These are phyloP conservation scores for Pangasius sanitwongsei DNA, from an alignment of 2,797 vertebrate species.

Conservation along the genomic window DNA sequence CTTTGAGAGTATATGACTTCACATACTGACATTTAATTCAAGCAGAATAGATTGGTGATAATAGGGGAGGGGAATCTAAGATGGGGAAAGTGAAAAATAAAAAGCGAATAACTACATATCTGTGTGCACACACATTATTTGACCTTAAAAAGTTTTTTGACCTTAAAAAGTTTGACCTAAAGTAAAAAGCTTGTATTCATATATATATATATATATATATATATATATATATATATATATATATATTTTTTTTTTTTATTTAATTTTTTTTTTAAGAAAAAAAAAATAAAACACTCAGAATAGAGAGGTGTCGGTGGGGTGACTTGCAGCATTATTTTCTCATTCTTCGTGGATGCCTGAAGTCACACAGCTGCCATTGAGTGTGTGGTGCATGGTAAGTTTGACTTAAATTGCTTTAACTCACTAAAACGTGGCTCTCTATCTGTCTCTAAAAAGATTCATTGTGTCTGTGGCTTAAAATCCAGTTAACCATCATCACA, in stretches of 20 bases:
- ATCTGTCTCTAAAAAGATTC: conserved; percentile 72
- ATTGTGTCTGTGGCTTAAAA: conserved; percentile 76
- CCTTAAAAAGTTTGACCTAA: neutral
- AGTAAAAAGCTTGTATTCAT: neutral
- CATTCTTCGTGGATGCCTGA: neutral
- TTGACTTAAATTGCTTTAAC: conserved; percentile 57
- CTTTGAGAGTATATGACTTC: neutral
- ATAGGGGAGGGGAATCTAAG: neutral
- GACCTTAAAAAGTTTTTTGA: neutral
- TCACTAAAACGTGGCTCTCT: conserved; percentile 63
- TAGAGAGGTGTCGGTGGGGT: neutral
- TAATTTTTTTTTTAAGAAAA: too few species aligned
- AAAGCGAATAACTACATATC: neutral
- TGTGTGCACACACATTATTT: neutral
- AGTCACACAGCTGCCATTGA: conserved; percentile 40
- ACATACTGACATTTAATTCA: neutral
- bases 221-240: too few species aligned
- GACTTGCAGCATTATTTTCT: neutral
- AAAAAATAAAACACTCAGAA: too few species aligned
- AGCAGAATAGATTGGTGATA: neutral
- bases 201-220: too few species aligned
- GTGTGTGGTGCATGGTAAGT: conserved; percentile 49
- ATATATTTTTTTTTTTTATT: too few species aligned
- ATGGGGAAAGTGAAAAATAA: neutral
- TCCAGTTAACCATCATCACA: conserved; percentile 83